Evolutionary conservation across 2,113 vertebrate species (phyloP).

Genomic region (Anas platyrhynchos): DNA sequence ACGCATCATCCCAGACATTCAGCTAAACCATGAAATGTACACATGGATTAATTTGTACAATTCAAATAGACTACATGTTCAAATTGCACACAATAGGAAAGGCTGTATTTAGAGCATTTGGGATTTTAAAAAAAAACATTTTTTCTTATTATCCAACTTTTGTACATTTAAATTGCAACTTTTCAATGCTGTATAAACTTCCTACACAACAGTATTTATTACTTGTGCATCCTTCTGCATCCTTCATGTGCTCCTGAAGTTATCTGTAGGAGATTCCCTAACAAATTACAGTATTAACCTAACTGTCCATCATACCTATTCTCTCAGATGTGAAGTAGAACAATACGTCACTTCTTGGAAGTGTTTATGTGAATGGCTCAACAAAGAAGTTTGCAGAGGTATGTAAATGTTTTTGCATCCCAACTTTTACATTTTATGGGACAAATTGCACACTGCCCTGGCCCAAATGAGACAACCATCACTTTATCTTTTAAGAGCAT

Average conservation of each 20-base stretch:
- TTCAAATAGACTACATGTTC: neutral
- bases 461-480: neutral
- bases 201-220: rapidly evolving
- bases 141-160: neutral
- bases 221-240: neutral
- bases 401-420: neutral
- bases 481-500: neutral
- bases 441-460: neutral
- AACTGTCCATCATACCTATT: neutral
- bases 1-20: neutral
- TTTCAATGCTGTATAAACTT: neutral
- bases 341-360: neutral
- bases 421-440: neutral
- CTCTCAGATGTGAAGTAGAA: neutral
- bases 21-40: neutral
- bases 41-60: neutral
- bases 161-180: neutral
- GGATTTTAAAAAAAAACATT: rapidly evolving
- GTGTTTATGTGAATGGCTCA: neutral
- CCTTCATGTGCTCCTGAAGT: neutral
- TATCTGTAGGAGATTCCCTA: neutral
- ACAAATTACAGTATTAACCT: neutral
- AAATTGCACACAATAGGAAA: neutral
- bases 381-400: neutral
- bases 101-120: neutral